phyloP scores from a whole-genome alignment of 2,888 invertebrate species.

The Tenodera sinensis region DNA sequence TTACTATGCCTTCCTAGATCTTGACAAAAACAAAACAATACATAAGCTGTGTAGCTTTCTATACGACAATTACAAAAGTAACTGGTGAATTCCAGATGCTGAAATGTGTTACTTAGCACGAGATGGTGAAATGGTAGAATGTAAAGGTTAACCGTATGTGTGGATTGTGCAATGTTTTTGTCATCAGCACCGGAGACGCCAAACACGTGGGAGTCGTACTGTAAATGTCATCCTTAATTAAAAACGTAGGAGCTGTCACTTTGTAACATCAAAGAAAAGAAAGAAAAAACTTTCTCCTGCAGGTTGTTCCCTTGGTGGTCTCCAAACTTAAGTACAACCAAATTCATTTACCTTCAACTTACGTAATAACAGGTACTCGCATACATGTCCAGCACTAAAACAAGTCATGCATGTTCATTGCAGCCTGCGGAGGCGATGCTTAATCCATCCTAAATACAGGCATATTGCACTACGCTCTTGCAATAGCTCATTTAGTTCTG shows the following conservation, averaged over 20 bases:
- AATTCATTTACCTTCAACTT: not conserved
- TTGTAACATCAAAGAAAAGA: not conserved
- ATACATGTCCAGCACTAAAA: not conserved
- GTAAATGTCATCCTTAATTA: not conserved
- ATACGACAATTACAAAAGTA: not conserved
- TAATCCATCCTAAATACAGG: not conserved
- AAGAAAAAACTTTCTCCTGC: not conserved
- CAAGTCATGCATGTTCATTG: not conserved
- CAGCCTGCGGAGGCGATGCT: not conserved
- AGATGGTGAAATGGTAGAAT: not conserved
- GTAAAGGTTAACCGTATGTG: not conserved
- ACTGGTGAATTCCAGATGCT: not conserved
- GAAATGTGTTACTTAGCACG: not conserved
- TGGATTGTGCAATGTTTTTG: not conserved
- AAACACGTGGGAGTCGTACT: not conserved
- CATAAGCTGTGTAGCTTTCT: not conserved
- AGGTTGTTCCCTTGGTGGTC: not conserved
- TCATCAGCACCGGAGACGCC: not conserved
- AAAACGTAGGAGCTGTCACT: not conserved
- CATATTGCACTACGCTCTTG: not conserved
- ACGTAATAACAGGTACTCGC: not conserved
- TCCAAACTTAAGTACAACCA: not conserved
- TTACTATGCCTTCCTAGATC: too few relatives aligned
- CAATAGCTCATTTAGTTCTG: not conserved
- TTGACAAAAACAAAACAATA: not conserved